These are phyloP conservation scores for Pao palembangensis DNA, from an alignment of 2,113 vertebrate genomes.

Conservation along the genomic window DNA sequence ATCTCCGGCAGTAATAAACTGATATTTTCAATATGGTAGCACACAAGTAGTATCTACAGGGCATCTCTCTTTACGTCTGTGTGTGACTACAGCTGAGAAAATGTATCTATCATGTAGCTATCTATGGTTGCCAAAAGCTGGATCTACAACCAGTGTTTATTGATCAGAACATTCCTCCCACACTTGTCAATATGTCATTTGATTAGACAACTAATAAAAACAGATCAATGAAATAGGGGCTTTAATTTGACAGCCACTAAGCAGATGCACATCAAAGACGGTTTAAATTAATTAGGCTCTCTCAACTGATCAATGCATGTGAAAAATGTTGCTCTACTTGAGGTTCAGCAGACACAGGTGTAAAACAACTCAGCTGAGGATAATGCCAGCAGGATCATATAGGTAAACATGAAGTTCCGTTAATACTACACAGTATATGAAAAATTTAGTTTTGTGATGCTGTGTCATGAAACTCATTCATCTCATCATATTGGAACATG, in stretches of 20 bases:
- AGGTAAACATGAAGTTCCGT: too few relatives aligned
- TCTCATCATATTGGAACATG: too few relatives aligned
- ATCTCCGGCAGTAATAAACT: too few relatives aligned
- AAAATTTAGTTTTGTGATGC: too few relatives aligned
- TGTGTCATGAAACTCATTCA: too few relatives aligned
- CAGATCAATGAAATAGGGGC: constrained; percentile 57
- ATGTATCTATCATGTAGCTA: constrained; percentile 5
- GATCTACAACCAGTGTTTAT: constrained; percentile 46
- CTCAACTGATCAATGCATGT: constrained; percentile 36
- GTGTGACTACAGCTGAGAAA: constrained; percentile 15
- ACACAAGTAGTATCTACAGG: neutral
- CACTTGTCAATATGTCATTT: constrained; percentile 62
- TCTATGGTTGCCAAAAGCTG: constrained; percentile 29
- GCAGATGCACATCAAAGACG: too few relatives aligned
- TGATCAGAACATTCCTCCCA: constrained; percentile 42
- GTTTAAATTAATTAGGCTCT: too few relatives aligned
- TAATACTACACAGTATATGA: too few relatives aligned
- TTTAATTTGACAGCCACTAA: constrained; percentile 56
- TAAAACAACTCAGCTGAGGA: neutral
- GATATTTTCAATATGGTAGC: constrained; percentile 8
- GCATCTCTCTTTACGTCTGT: neutral
- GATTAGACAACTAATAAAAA: constrained; percentile 65
- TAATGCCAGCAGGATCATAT: too few relatives aligned
- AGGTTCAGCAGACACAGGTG: constrained; percentile 9
- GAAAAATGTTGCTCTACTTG: constrained; percentile 18